Base-by-base conservation (phyloP, 1,140 invertebrate genomes). In the Bombus superbus region DNA sequence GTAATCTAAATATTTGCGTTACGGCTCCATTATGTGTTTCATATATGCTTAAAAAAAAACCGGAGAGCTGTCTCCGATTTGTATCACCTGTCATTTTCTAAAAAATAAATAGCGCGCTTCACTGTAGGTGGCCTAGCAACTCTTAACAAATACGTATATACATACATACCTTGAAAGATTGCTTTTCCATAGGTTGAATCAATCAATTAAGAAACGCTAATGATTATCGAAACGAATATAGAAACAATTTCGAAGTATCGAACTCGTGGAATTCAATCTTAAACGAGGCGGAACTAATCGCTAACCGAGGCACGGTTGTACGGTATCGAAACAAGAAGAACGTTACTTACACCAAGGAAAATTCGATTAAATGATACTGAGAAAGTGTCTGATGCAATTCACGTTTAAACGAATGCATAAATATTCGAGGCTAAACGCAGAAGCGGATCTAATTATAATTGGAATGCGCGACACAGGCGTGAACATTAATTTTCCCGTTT, bases 401-500 rank as follows among this genome's bases (percentile, higher is more conserved):
- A 10, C 44, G 32, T 47, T 28, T 40, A 10, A 32, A 62, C 64
- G 42, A 38, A 8, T 53, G 38, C 77, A 68, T 47, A 79, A 79
- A 79, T 53, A 53, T 44, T 38, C 28, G 32, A 44, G n/a, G 77
- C 62, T 79, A 66, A 79, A 62, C 25, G 76, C 59, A 42, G 32
- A 38, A 64, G 28, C 57, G 57, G 28, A 79, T 79, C 64, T 74
- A 47, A 82, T 82, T 64, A 82, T 47, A 82, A 82, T 74, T 25
- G 40, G n/a, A 73, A 42, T 74, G 57, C 71, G n/a, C 72, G 71
- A 44, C 42, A 82, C n/a, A 32, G 18, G 22, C 38, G 38, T n/a
- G 79, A 73, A n/a, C 62, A 74, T 82, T 75, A 75, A 75, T 75
- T 75, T 83, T 64, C 81, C 25, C 18, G 69, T 47, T 64, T 38